Conservation (phyloP, 2,797 vertebrate genomes). For the Sciurus carolinensis region DNA sequence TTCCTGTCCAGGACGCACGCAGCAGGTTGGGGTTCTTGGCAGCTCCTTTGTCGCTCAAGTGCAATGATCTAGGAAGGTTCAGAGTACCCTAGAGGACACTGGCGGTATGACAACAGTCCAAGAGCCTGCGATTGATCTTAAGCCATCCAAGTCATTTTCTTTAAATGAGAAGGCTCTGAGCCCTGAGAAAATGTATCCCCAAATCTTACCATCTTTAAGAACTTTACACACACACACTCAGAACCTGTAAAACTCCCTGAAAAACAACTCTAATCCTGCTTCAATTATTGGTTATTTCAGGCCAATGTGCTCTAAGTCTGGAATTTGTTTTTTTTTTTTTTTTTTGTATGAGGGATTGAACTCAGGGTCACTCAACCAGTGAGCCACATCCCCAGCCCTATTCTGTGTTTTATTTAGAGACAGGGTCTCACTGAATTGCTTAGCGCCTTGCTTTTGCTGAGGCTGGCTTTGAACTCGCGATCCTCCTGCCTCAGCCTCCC, state of each 20-base stretch:
- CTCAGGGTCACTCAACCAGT: too few relatives aligned
- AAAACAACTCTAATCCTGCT: neutral
- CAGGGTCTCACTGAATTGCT: too few relatives aligned
- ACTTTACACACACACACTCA: too few relatives aligned
- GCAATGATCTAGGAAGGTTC: neutral
- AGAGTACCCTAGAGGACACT: neutral
- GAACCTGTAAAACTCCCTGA: neutral
- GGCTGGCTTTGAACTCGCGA: too few relatives aligned
- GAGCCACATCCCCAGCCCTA: too few relatives aligned
- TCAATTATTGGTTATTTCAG: neutral
- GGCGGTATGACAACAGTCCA: fast-evolving
- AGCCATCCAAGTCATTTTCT: neutral
- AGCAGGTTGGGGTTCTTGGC: neutral
- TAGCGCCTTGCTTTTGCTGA: too few relatives aligned
- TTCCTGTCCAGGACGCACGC: neutral
- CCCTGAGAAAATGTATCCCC: neutral
- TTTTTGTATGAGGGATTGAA: too few relatives aligned
- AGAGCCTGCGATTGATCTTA: neutral
- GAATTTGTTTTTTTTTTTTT: neutral
- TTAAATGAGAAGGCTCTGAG: neutral
- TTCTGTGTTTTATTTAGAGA: too few relatives aligned
- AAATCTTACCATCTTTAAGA: neutral
- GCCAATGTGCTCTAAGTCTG: neutral
- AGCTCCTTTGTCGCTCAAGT: neutral
- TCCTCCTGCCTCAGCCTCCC: too few relatives aligned